Percentiles rank a stretch among this genome's conserved stretches.
Evolutionary conservation across 2,888 invertebrate genomes (phyloP).

Genomic region (Bhutanitis thaidina): DNA sequence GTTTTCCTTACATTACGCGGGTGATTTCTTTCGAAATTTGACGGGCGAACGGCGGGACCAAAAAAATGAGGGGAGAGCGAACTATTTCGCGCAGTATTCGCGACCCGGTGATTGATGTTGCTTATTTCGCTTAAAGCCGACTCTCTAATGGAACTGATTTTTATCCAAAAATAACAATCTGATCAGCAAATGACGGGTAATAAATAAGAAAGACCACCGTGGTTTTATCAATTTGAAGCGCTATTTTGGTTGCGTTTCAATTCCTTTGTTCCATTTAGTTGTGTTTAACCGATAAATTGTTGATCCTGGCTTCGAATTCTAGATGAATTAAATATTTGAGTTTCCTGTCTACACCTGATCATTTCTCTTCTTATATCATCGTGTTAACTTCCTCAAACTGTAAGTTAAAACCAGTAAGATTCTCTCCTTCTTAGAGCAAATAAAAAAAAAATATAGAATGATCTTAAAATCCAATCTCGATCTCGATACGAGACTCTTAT

Average conservation of each 20-base stretch:
- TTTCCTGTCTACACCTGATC: too few relatives aligned
- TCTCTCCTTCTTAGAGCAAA: too few relatives aligned
- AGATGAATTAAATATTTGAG: too few relatives aligned
- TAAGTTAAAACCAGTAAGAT: too few relatives aligned
- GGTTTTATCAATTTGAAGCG: background rate
- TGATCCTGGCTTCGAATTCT: too few relatives aligned
- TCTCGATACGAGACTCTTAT: too few relatives aligned
- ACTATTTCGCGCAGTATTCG: constrained; percentile 48
- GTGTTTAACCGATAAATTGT: too few relatives aligned
- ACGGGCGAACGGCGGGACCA: constrained; percentile 37
- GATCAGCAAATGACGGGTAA: constrained; percentile 10
- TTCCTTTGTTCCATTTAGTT: too few relatives aligned
- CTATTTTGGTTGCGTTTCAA: background rate
- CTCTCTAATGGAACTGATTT: constrained; percentile 18
- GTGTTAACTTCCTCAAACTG: too few relatives aligned
- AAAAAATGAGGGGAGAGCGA: constrained; percentile 34
- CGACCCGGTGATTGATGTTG: constrained; percentile 63
- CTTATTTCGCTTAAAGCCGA: constrained; percentile 35
- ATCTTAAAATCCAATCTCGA: too few relatives aligned
- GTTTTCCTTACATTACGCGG: constrained; percentile 61
- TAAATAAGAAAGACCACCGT: background rate
- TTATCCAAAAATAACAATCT: constrained; percentile 16
- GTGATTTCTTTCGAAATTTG: constrained; percentile 54
- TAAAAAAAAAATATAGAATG: too few relatives aligned
- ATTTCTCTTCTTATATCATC: too few relatives aligned